Evolutionary conservation across 1,140 invertebrate species (phyloP), one percentile per base, ranked within the genome.

Genomic region (Tribolium madens): DNA sequence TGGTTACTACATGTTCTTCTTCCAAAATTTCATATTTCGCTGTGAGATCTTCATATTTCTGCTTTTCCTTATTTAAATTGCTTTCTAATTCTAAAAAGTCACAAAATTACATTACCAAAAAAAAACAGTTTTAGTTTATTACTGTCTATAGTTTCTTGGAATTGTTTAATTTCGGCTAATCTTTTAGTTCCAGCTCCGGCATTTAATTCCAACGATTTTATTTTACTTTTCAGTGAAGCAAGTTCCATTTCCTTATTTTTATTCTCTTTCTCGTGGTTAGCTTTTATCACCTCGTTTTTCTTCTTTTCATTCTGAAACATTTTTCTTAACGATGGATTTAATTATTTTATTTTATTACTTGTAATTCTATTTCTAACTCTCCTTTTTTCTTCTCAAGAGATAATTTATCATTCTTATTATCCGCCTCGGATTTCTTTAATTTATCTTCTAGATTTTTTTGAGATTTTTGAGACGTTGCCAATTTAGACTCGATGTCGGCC

Each of bases 1-100:
- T 95, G 60, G 91, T 92, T 0, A 93, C 89, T 0, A 94, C 92
- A 79, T 93, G 93, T 82, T 95, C 93, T 84, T 95, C 93, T 82
- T 93, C 91, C n/a, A 97, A 86, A 75, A 93, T 88, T 82, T 95
- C 94, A 85, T 95, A 94, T 84, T 94, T 95, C 1, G 88, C 87
- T 18, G 93, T 95, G 4, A 96, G 86, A 79, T 95, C 94, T 76
- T 94, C 92, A 84, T 93, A 93, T 78, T 94, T 92, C 75, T 92
- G 90, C 72, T 90, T 90, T 82, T 92, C 92, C 14, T 87, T 87
- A 33, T 88, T 88, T 31, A 95, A 79, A 42, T 91, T 89, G 78
- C 89, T 87, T 85, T 94, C 91, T 78, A 94, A 83, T 84, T 90
- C 93, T 93, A 83, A 52, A 85, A 88, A 86, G 81, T 64, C 50